phyloP scores from a whole-genome alignment of 37 sponge, comb jelly and placozoan genomes.

The Axinella damicornis region DNA sequence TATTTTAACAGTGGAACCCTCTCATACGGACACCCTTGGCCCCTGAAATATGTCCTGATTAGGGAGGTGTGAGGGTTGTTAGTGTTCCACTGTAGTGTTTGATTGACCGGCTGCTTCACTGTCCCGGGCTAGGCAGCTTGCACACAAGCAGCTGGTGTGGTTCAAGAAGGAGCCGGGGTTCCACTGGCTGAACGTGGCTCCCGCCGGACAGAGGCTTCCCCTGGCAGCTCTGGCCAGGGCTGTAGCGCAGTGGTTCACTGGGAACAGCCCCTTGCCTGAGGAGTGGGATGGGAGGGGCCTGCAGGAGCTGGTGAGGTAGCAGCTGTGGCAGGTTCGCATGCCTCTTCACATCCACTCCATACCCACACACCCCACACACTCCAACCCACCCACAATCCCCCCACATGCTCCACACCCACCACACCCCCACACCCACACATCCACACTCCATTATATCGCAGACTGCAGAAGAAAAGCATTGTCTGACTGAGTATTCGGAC shows the following conservation, averaged over 20 bases:
- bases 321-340: too few species aligned
- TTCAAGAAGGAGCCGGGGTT: constrained; percentile 52
- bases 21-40: too few species aligned
- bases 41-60: too few species aligned
- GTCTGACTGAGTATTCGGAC: not conserved
- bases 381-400: not conserved
- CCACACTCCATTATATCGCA: not conserved
- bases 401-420: not conserved
- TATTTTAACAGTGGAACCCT: too few species aligned
- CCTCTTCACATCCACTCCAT: not conserved
- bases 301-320: constrained; percentile 54
- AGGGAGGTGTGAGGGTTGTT: not conserved
- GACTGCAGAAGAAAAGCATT: not conserved
- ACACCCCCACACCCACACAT: not conserved
- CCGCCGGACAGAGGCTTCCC: constrained; percentile 27
- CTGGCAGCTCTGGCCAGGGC: constrained; percentile 33
- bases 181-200: constrained; percentile 80
- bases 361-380: not conserved
- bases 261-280: constrained; percentile 41
- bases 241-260: constrained; percentile 57
- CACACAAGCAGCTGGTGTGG: constrained; percentile 65
- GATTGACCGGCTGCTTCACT: not conserved
- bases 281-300: constrained; percentile 69
- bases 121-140: constrained; percentile 46
- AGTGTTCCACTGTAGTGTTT: not conserved